phyloP scores from a whole-genome alignment of 2,113 vertebrate genomes.

The Psilopogon haemacephalus region DNA sequence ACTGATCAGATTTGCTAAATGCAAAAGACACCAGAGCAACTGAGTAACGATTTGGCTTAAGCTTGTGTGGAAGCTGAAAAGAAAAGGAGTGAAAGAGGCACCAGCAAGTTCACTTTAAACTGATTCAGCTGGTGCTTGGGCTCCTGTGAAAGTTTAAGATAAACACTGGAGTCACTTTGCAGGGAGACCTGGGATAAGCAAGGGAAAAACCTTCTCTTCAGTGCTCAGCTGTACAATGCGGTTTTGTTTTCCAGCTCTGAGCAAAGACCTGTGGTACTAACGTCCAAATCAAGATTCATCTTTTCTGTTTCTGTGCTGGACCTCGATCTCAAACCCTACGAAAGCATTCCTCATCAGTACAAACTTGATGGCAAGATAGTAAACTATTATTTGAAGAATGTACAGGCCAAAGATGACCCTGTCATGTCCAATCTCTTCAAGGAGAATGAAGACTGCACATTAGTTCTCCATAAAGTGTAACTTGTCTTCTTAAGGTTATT shows the following conservation, averaged over 20 bases:
- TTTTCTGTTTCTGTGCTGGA: conserved; percentile 92
- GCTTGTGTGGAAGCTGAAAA: neutral
- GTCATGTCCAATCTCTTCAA: conserved; percentile 74
- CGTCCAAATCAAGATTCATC: conserved; percentile 82
- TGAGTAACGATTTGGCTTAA: neutral
- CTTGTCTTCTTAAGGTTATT: neutral
- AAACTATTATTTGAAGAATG: conserved; percentile 86
- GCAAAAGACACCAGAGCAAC: neutral
- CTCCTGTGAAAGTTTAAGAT: neutral
- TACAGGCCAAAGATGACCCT: conserved; percentile 74
- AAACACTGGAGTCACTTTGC: neutral
- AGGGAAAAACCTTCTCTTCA: neutral
- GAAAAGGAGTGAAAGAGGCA: neutral
- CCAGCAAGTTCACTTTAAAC: neutral
- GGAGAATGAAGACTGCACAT: conserved; percentile 88
- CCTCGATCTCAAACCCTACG: conserved; percentile 92
- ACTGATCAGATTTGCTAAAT: neutral
- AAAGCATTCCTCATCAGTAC: conserved; percentile 90
- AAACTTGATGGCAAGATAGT: conserved; percentile 91
- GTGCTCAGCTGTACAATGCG: neutral
- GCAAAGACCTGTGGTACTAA: conserved; percentile 75
- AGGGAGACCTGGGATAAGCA: neutral
- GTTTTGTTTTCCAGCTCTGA: conserved; percentile 76
- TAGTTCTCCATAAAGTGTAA: conserved; percentile 92
- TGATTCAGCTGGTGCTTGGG: neutral